Evolutionary conservation across 2,888 invertebrate genomes (phyloP).

Genomic region (Netelia fuscicornis): DNA sequence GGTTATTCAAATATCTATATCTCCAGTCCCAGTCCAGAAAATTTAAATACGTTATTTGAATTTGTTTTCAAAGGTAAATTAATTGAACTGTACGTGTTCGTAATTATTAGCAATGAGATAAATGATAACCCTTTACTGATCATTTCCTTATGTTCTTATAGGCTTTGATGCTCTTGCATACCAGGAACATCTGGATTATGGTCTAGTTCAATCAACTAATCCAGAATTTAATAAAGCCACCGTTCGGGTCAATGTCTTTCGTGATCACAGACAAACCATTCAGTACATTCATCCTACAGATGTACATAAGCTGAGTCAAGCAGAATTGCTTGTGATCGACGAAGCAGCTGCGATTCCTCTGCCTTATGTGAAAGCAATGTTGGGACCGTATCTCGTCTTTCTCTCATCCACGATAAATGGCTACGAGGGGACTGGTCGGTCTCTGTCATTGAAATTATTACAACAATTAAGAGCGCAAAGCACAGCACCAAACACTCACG

Average conservation of each 20-base stretch:
- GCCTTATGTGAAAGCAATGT: conserved; percentile 94
- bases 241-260: conserved; percentile 95
- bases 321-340: conserved; percentile 98
- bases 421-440: conserved; percentile 99
- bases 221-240: conserved; percentile 98
- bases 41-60: conserved; percentile 98
- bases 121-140: conserved; percentile 9
- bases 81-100: not conserved
- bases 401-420: conserved; percentile 99
- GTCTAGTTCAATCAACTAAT: conserved; percentile 96
- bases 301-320: conserved; percentile 94
- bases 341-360: conserved; percentile 99
- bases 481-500: conserved; percentile 86
- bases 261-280: conserved; percentile 96
- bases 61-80: conserved; percentile 94
- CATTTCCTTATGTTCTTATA: conserved; percentile 11
- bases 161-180: conserved; percentile 95
- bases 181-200: conserved; percentile 98
- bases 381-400: conserved; percentile 96
- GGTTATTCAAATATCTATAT: conserved; percentile 98
- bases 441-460: conserved; percentile 96
- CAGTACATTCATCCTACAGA: conserved; percentile 98
- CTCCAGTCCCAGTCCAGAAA: conserved; percentile 99
- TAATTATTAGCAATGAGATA: not conserved
- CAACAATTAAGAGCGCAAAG: conserved; percentile 92